Conservation (phyloP, 2,797 vertebrate species). For the Sebastes vulpes region DNA sequence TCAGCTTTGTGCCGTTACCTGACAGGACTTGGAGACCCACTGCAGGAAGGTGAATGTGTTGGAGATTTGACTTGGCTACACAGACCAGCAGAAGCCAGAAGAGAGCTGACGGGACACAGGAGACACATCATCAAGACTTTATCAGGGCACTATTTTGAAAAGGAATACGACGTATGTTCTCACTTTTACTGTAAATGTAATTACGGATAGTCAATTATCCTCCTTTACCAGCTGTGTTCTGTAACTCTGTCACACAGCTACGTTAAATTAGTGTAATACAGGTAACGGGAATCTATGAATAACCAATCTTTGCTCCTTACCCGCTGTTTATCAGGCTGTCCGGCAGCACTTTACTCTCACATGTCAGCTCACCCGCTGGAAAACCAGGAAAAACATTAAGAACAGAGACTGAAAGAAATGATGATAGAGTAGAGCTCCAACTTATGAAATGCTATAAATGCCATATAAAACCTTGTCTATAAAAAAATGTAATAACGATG, state of each 20-base stretch:
- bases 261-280: background rate
- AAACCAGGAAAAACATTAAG: background rate
- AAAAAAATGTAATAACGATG: background rate
- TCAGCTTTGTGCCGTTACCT: constrained; percentile 81
- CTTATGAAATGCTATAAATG: background rate
- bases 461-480: background rate
- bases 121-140: background rate
- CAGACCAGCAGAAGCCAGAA: constrained; percentile 89
- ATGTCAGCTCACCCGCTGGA: constrained; percentile 88
- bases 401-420: background rate
- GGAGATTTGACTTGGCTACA: constrained; percentile 91
- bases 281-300: background rate
- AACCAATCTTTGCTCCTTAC: constrained; percentile 77
- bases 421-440: background rate
- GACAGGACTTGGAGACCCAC: constrained; percentile 89
- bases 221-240: background rate
- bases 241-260: background rate
- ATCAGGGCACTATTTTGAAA: background rate
- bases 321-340: constrained; percentile 97
- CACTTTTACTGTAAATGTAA: background rate
- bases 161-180: background rate
- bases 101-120: constrained; percentile 84
- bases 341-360: constrained; percentile 90
- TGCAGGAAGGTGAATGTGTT: constrained; percentile 91
- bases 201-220: background rate